Evolutionary conservation across 2,113 vertebrate species (phyloP).

Genomic region (Alethe diademata): DNA sequence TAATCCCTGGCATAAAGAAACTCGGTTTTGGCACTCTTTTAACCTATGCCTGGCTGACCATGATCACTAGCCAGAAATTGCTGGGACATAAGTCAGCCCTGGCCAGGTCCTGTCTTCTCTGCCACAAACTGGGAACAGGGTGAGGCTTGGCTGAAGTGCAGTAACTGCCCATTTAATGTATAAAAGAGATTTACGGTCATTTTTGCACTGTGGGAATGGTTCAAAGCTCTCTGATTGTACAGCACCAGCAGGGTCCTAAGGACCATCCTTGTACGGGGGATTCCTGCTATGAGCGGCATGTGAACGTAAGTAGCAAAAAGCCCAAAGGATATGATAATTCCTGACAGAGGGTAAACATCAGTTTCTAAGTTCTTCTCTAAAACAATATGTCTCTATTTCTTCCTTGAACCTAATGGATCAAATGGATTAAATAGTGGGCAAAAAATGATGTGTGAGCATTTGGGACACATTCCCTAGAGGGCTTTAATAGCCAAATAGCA

Average conservation of each 20-base stretch:
- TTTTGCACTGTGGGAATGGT: not conserved
- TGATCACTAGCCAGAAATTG: not conserved
- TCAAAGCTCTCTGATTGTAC: not conserved
- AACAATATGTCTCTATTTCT: not conserved
- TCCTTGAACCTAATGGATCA: not conserved
- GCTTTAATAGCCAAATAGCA: conserved; percentile 8
- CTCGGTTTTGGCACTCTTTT: not conserved
- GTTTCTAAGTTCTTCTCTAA: not conserved
- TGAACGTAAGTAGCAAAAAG: not conserved
- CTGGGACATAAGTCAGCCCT: conserved; percentile 13
- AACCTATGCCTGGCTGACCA: not conserved
- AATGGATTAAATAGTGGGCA: not conserved
- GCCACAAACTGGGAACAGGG: not conserved
- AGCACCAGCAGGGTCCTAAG: not conserved
- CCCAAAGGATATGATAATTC: not conserved
- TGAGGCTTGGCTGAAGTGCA: not conserved
- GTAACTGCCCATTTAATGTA: not conserved
- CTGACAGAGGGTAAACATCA: not conserved
- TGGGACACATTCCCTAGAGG: not conserved
- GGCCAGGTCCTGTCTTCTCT: not conserved
- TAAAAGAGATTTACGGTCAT: not conserved
- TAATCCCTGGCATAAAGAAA: conserved; percentile 33
- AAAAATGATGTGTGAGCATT: not conserved
- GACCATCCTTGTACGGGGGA: not conserved
- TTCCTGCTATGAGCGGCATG: not conserved